phyloP scores from a whole-genome alignment of 2,888 invertebrate genomes.

The Nomada flava region DNA sequence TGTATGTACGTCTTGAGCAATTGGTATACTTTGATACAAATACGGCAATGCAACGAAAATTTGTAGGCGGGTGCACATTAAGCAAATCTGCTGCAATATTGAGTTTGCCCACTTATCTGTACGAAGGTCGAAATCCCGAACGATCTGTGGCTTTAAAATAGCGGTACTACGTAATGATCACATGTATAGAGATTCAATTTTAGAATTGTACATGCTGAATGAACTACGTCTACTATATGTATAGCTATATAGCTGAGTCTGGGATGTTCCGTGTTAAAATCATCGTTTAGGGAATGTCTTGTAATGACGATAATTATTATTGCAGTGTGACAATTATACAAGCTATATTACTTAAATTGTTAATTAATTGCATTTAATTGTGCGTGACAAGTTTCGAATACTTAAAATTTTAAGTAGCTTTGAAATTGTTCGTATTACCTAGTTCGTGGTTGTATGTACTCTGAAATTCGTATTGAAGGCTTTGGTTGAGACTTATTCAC shows the following conservation, averaged over 20 bases:
- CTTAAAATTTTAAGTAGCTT: too few relatives aligned
- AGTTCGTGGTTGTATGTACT: neutral
- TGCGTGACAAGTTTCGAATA: neutral
- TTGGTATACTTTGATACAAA: constrained; percentile 1
- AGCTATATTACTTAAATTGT: neutral
- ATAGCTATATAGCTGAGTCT: neutral
- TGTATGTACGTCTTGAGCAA: too few relatives aligned
- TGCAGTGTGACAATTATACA: neutral
- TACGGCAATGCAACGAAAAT: constrained; percentile 10
- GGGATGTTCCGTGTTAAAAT: neutral
- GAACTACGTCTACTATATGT: constrained; percentile 24
- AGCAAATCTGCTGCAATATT: constrained; percentile 35
- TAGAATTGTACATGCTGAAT: constrained; percentile 51
- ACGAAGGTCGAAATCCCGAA: constrained; percentile 43
- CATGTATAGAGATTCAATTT: constrained; percentile 52
- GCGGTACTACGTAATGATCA: constrained; percentile 51
- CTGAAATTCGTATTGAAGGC: neutral
- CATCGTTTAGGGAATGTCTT: too few relatives aligned
- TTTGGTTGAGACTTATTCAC: constrained; percentile 19
- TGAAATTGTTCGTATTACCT: neutral
- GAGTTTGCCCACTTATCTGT: constrained; percentile 41
- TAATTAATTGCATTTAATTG: neutral
- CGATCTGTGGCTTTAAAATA: constrained; percentile 50
- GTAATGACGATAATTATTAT: neutral
- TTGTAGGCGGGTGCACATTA: constrained; percentile 28